A percentile compares a stretch with the other conserved stretches of the same genome.
phyloP scores from a whole-genome alignment of 2,888 invertebrate species.

The Melipona bicolor region DNA sequence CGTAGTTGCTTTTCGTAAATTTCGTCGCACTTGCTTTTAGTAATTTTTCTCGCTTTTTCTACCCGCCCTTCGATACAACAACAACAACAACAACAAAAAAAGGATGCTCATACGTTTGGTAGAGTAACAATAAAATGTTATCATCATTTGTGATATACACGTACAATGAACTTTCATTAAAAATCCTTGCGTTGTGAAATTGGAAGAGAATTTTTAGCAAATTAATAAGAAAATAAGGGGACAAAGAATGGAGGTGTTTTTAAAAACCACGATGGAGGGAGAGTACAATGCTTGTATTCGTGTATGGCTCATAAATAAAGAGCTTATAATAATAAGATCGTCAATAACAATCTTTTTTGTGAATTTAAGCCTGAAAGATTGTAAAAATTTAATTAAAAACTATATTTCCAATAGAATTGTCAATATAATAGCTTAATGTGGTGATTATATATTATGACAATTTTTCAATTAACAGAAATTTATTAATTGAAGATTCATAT shows the following conservation, averaged over 20 bases:
- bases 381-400: not conserved
- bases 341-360: slow-evolving; percentile 9
- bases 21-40: slow-evolving; percentile 58
- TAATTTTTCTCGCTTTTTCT: slow-evolving; percentile 62
- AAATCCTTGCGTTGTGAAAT: slow-evolving; percentile 41
- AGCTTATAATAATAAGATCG: not conserved
- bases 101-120: slow-evolving; percentile 49
- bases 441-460: not conserved
- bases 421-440: not conserved
- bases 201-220: not conserved
- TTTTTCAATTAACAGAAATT: not conserved
- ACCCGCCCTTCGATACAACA: slow-evolving; percentile 45
- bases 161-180: slow-evolving; percentile 51
- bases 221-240: not conserved
- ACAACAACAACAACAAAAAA: not conserved
- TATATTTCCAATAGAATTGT: not conserved
- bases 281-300: not conserved
- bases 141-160: slow-evolving; percentile 64
- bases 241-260: slow-evolving; percentile 1
- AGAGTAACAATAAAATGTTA: slow-evolving; percentile 65
- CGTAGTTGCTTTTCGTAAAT: slow-evolving; percentile 69
- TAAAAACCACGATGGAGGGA: not conserved
- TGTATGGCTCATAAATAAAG: not conserved
- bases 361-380: not conserved
- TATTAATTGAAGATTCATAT: not conserved